Evolutionary conservation across 2,888 invertebrate genomes (phyloP).

Genomic region (Drosophila monieri): DNA sequence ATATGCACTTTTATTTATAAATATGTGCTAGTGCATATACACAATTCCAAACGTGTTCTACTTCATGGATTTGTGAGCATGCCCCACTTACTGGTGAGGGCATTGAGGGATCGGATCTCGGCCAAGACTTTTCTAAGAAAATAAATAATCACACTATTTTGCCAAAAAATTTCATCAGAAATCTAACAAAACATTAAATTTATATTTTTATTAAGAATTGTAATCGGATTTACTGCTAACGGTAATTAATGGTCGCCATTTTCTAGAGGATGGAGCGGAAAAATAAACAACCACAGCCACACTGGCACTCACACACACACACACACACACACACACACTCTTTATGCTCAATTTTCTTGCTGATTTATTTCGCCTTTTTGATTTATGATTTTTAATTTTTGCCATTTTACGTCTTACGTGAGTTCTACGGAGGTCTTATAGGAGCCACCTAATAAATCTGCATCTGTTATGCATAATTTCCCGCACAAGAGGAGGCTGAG

Average conservation of each 20-base stretch:
- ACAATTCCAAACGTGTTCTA: slow-evolving; percentile 44
- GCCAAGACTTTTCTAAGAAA: too few relatives aligned
- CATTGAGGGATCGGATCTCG: slow-evolving; percentile 31
- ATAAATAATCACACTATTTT: too few relatives aligned
- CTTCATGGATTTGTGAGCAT: slow-evolving; percentile 47
- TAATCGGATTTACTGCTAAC: slow-evolving; percentile 22
- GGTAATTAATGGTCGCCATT: slow-evolving; percentile 56
- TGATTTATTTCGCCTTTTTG: slow-evolving; percentile 72
- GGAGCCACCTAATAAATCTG: slow-evolving; percentile 68
- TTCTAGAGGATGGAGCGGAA: slow-evolving; percentile 10
- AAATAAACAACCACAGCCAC: slow-evolving; percentile 1
- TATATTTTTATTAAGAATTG: slow-evolving; percentile 27
- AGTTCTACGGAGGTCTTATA: slow-evolving; percentile 31
- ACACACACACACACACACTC: neutral
- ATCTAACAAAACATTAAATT: neutral
- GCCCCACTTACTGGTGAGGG: slow-evolving; percentile 44
- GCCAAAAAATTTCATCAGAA: slow-evolving; percentile 5
- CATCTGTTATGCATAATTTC: slow-evolving; percentile 74
- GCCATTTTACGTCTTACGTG: slow-evolving; percentile 29
- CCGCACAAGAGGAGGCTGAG: slow-evolving; percentile 17
- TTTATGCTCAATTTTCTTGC: slow-evolving; percentile 51
- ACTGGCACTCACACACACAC: slow-evolving; percentile 7
- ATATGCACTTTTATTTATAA: slow-evolving; percentile 15
- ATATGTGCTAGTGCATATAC: slow-evolving; percentile 15
- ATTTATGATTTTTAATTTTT: slow-evolving; percentile 72